These are phyloP conservation scores for Mythimna vitellina DNA, from an alignment of 2,888 invertebrate genomes.

Conservation along the genomic window DNA sequence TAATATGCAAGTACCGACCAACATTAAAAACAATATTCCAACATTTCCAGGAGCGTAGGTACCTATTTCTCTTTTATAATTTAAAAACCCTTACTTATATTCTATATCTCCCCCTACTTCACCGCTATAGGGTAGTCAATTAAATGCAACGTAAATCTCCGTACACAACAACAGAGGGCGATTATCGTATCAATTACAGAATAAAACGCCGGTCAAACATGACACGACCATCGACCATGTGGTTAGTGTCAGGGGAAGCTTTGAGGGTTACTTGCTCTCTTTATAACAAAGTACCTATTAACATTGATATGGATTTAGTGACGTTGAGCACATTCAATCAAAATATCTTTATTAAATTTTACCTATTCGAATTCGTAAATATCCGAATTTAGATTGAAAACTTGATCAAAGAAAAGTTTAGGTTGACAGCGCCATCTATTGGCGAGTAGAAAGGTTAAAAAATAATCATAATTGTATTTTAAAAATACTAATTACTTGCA, in stretches of 20 bases:
- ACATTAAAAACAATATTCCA: no score
- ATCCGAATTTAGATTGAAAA: no score
- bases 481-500: no score
- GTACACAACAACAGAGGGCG: slow-evolving; percentile 76
- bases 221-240: slow-evolving; percentile 74
- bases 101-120: slow-evolving; percentile 1
- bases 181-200: slow-evolving; percentile 82
- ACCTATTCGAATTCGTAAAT: no score
- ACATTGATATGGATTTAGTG: neutral
- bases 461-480: no score
- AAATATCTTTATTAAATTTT: neutral
- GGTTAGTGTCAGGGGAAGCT: slow-evolving; percentile 75
- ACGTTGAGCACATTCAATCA: neutral
- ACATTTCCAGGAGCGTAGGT: neutral
- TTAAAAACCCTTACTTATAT: neutral
- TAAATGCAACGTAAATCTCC: slow-evolving; percentile 70
- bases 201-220: slow-evolving; percentile 65
- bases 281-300: neutral
- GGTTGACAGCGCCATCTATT: slow-evolving; percentile 36
- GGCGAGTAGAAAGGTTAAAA: neutral
- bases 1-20: no score
- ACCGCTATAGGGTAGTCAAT: slow-evolving; percentile 44
- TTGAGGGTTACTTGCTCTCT: slow-evolving; percentile 46
- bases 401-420: accelerated
- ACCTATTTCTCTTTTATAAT: neutral